Evolutionary conservation across 2,113 vertebrate species (phyloP).

Genomic region (Sitta europaea): DNA sequence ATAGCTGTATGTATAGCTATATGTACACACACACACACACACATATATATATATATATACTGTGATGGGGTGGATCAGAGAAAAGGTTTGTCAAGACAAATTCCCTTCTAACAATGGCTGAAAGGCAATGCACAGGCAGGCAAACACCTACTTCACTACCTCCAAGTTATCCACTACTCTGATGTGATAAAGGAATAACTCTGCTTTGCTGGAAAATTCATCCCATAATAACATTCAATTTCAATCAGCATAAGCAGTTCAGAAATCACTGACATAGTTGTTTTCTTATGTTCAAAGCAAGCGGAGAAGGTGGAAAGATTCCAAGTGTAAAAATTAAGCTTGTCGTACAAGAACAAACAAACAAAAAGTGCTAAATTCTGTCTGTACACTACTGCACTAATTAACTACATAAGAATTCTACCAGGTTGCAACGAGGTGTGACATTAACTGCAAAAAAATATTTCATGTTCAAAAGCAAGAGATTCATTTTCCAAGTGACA

Average conservation of each 20-base stretch:
- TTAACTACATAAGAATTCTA: neutral
- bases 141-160: neutral
- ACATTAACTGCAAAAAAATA: neutral
- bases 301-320: neutral
- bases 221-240: neutral
- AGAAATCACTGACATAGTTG: neutral
- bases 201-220: neutral
- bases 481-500: neutral
- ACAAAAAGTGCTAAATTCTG: neutral
- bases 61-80: neutral
- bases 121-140: neutral
- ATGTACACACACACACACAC: too few species aligned
- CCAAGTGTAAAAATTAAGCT: neutral
- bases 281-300: neutral
- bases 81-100: neutral
- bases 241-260: neutral
- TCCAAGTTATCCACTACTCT: neutral
- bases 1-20: neutral
- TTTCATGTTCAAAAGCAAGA: neutral
- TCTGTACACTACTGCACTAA: neutral
- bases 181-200: neutral
- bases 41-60: neutral
- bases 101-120: neutral
- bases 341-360: neutral
- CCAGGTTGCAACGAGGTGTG: fast-evolving